Conservation (phyloP, 2,797 vertebrate species). For the Leptatherina wallacei region DNA sequence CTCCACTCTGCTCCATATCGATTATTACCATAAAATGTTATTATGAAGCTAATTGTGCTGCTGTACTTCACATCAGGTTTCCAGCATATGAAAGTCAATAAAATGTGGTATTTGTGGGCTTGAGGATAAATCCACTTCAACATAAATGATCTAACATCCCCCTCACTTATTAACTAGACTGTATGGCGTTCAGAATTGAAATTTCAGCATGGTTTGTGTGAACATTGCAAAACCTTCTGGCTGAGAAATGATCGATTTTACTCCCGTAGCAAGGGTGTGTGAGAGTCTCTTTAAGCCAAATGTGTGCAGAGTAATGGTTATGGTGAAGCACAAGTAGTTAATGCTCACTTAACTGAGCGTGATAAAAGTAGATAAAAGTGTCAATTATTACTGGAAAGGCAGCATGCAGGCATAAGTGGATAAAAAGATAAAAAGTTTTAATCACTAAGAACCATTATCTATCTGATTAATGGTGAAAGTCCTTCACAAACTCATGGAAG, state of each 20-base stretch:
- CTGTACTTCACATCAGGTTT: slow-evolving; percentile 75
- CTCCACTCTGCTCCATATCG: slow-evolving; percentile 75
- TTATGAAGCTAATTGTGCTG: slow-evolving; percentile 73
- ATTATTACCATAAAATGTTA: slow-evolving; percentile 79
- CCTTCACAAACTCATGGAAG: slow-evolving; percentile 30
- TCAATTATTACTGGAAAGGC: slow-evolving; percentile 45
- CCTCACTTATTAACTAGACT: slow-evolving; percentile 49
- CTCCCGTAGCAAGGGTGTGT: slow-evolving; percentile 48
- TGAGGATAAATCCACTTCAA: slow-evolving; percentile 77
- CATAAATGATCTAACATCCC: slow-evolving; percentile 71
- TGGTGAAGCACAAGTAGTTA: slow-evolving; percentile 63
- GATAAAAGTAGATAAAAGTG: slow-evolving; percentile 69
- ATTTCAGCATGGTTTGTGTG: slow-evolving; percentile 55
- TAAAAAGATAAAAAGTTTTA: slow-evolving; percentile 56
- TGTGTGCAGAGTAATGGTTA: slow-evolving; percentile 60
- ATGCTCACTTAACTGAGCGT: slow-evolving; percentile 65
- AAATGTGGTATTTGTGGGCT: slow-evolving; percentile 81
- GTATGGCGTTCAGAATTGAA: slow-evolving; percentile 38
- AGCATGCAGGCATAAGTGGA: slow-evolving; percentile 48
- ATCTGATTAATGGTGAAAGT: slow-evolving; percentile 26
- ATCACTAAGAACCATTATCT: slow-evolving; percentile 53
- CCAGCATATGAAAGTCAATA: slow-evolving; percentile 74
- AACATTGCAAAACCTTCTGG: slow-evolving; percentile 69
- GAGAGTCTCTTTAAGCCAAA: slow-evolving; percentile 73
- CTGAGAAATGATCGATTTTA: slow-evolving; percentile 64